Evolutionary conservation across 2,888 invertebrate genomes (phyloP), one percentile per base, ranked within the genome.

Genomic region (Eupelmus urozonus): DNA sequence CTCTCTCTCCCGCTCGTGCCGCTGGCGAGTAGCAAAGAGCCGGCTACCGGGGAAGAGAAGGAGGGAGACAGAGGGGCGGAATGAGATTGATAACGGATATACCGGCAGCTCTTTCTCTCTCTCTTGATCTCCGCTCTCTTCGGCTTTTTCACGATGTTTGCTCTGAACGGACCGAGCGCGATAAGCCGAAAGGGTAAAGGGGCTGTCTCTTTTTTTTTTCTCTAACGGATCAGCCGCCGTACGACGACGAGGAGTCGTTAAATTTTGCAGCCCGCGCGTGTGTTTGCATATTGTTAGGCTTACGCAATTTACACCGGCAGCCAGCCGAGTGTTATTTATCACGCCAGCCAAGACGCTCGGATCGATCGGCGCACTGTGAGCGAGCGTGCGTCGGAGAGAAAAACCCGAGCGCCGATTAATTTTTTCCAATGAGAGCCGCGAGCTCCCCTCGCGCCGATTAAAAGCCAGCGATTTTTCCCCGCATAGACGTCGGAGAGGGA

Each of bases 51-150:
- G 79, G 78, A 80, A 80, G 81, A 76, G 79, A 63, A n/a, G n/a
- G n/a, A n/a, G 81, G 3, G 18, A 23, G 81, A 78, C 83, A 78
- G 82, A 76, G 76, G 20, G 40, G 78, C 81, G 83, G 80, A 82
- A 85, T 85, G 85, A 86, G 85, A 86, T 88, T 87, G 89, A 89
- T 89, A 88, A 89, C 87, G 87, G 88, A 88, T 88, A 87, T 69
- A 59, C 85, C 16, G 23, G 83, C 80, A 49, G n/a, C 11, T 42
- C 53, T 18, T 7, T 42, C 63, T n/a, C n/a, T n/a, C n/a, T n/a
- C n/a, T 71, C 80, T 71, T 82, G 84, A 83, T 84, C 86, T 16
- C 16, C 13, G 16, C 16, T 7, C 45, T 87, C 87, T 86, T 87
- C 85, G 85, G 87, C 86, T 88, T 89, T 88, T 89, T 88, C 20